Percentiles rank a stretch among this genome's conserved stretches.
Evolutionary conservation across 2,797 vertebrate species (phyloP).

Genomic region (Epinephelus malabaricus): DNA sequence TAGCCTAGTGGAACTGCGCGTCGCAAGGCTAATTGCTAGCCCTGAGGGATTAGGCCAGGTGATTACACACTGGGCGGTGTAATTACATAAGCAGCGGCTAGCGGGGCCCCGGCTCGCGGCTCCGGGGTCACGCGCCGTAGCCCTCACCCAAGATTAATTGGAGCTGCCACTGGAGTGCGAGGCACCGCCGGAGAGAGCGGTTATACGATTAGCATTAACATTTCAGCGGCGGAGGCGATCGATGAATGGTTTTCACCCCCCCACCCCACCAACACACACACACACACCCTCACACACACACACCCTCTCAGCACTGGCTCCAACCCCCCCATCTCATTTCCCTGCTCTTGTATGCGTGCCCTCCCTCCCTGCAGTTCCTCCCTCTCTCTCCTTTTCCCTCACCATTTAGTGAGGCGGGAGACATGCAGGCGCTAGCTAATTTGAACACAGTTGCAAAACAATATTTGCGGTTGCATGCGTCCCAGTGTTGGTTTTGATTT

Average conservation of each 20-base stretch:
- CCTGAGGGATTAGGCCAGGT: constrained; percentile 97
- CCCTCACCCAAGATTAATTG: constrained; percentile 97
- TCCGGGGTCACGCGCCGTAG: constrained; percentile 92
- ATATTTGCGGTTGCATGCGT: constrained; percentile 79
- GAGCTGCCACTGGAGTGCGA: constrained; percentile 94
- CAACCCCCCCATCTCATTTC: constrained; percentile 57
- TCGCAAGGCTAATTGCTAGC: constrained; percentile 94
- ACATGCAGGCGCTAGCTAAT: constrained; percentile 86
- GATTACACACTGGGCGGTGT: constrained; percentile 98
- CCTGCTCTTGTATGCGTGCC: constrained; percentile 44
- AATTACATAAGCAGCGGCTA: constrained; percentile 98
- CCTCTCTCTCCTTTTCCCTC: constrained; percentile 49
- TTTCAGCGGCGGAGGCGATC: constrained; percentile 92
- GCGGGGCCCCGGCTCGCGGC: constrained; percentile 90
- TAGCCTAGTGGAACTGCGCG: constrained; percentile 81
- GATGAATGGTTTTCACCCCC: constrained; percentile 85
- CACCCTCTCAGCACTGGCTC: constrained; percentile 26
- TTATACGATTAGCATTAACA: constrained; percentile 98
- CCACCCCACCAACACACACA: constrained; percentile 22
- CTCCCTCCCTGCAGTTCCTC: constrained; percentile 44
- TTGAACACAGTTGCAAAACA: constrained; percentile 82
- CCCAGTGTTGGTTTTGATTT: constrained; percentile 76
- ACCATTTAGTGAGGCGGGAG: constrained; percentile 79
- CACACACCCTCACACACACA: constrained; percentile 21
- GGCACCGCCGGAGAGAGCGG: constrained; percentile 91